Conservation (phyloP, 2,113 vertebrate species). For the Daboia siamensis region DNA sequence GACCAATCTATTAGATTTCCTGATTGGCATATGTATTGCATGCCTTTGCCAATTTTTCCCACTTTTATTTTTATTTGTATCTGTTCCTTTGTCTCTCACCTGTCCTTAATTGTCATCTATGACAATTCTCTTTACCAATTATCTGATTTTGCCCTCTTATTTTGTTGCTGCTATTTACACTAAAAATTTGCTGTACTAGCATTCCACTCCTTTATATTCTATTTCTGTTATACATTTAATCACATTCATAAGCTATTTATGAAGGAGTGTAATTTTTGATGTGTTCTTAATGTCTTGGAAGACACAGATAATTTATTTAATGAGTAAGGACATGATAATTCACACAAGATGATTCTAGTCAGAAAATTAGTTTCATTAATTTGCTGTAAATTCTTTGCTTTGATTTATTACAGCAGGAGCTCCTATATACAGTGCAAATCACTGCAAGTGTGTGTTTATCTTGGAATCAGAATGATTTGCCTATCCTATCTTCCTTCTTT, state of each 20-base stretch:
- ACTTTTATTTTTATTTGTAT: not conserved
- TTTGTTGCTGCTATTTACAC: not conserved
- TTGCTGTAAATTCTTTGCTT: slow-evolving; percentile 61
- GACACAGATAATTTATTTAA: slow-evolving; percentile 77
- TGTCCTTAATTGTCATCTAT: not conserved
- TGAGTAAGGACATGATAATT: slow-evolving; percentile 71
- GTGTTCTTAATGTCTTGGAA: slow-evolving; percentile 71
- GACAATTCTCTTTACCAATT: not conserved
- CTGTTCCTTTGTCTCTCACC: not conserved
- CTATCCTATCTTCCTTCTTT: not conserved
- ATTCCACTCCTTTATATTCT: slow-evolving; percentile 8
- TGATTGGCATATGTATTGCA: not conserved
- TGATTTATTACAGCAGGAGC: slow-evolving; percentile 62
- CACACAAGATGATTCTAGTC: slow-evolving; percentile 69
- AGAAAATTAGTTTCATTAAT: slow-evolving; percentile 79
- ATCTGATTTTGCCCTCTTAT: not conserved
- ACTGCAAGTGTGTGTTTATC: slow-evolving; percentile 12
- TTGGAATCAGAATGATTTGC: not conserved
- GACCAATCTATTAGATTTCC: too few relatives aligned
- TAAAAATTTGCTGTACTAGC: not conserved
- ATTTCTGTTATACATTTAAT: slow-evolving; percentile 54
- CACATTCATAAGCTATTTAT: slow-evolving; percentile 67
- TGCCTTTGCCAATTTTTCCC: not conserved
- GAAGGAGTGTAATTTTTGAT: slow-evolving; percentile 70
- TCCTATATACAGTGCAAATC: slow-evolving; percentile 45